These are phyloP conservation scores for Drosophila heteroneura DNA, from an alignment of 2,888 invertebrate species.

Conservation along the genomic window DNA sequence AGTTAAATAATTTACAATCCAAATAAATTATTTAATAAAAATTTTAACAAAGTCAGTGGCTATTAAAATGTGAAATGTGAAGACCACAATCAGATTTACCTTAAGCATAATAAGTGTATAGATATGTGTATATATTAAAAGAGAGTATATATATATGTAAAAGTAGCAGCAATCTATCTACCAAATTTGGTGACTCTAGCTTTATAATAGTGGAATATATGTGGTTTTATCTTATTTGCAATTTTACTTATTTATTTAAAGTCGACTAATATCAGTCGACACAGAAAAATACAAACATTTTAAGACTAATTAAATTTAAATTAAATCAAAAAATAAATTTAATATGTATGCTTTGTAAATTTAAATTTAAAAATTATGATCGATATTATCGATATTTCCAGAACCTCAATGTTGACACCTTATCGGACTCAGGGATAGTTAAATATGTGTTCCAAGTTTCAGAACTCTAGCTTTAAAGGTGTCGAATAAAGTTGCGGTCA, in stretches of 20 bases:
- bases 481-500: neutral
- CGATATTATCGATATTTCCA: neutral
- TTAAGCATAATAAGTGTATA: neutral
- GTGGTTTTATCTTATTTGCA: neutral
- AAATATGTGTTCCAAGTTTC: neutral
- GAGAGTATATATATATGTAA: neutral
- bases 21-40: neutral
- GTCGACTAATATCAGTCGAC: neutral
- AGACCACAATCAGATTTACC: neutral
- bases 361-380: neutral
- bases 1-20: neutral
- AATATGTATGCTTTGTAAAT: neutral
- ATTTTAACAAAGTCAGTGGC: neutral
- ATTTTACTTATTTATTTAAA: neutral
- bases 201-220: neutral
- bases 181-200: neutral
- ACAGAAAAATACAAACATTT: neutral
- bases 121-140: neutral
- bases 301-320: neutral
- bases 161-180: neutral
- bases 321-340: neutral
- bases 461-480: neutral
- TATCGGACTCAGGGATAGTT: neutral
- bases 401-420: neutral
- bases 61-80: neutral